A percentile compares a stretch with the other conserved stretches of the same genome.
Conservation (phyloP, 2,888 invertebrate genomes). For the Limenitis camilla region DNA sequence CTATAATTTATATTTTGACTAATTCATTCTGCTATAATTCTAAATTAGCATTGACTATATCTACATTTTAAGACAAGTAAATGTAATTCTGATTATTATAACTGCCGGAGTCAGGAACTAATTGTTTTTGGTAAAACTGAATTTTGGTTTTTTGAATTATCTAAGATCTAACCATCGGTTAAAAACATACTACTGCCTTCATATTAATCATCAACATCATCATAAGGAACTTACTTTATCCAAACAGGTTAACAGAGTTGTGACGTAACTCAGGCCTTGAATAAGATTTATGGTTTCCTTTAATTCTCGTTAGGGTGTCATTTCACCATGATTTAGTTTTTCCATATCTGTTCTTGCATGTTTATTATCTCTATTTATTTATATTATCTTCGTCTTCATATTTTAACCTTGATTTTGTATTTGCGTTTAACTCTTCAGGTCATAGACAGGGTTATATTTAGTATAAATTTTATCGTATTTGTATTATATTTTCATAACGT, state of each 20-base stretch:
- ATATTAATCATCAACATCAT: slow-evolving; percentile 10
- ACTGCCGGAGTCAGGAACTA: slow-evolving; percentile 15
- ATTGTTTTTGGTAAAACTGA: neutral
- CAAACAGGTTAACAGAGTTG: slow-evolving; percentile 54
- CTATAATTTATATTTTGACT: no score
- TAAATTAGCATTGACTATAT: no score
- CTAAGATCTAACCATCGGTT: neutral
- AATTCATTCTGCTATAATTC: no score
- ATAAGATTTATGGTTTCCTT: slow-evolving; percentile 31
- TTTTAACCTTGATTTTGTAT: slow-evolving; percentile 41
- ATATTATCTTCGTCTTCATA: slow-evolving; percentile 60
- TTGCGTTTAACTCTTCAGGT: slow-evolving; percentile 71
- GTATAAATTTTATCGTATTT: slow-evolving; percentile 74
- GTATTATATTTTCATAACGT: slow-evolving; percentile 74
- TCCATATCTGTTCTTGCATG: slow-evolving; percentile 20
- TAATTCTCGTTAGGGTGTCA: slow-evolving; percentile 22
- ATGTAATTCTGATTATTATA: slow-evolving; percentile 1
- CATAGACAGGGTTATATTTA: slow-evolving; percentile 76
- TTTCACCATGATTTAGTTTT: slow-evolving; percentile 26
- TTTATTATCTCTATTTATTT: slow-evolving; percentile 24
- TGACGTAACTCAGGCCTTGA: slow-evolving; percentile 58
- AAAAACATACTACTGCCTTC: slow-evolving; percentile 18
- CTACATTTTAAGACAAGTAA: neutral
- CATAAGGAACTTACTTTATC: slow-evolving; percentile 16
- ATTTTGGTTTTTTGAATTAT: neutral